phyloP scores from a whole-genome alignment of 2,113 vertebrate genomes.

The Mesoclemmys tuberculata region DNA sequence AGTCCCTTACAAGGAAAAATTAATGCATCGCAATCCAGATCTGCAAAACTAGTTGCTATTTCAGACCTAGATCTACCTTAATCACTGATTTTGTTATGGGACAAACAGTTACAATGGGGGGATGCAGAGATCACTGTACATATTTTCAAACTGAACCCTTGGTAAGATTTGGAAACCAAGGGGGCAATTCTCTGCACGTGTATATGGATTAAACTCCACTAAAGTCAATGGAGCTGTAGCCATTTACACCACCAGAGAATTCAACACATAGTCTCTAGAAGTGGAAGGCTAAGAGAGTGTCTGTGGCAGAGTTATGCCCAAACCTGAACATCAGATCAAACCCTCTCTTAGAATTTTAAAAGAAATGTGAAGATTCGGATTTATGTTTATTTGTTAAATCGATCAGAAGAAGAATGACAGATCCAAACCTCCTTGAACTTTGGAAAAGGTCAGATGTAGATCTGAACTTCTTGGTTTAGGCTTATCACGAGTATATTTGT shows the following conservation, averaged over 20 bases:
- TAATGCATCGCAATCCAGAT: background rate
- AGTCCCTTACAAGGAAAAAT: background rate
- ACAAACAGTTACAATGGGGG: conserved; percentile 2
- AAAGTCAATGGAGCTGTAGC: background rate
- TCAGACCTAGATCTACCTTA: background rate
- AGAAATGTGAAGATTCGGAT: background rate
- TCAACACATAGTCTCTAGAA: background rate
- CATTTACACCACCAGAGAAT: background rate
- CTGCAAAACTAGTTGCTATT: background rate
- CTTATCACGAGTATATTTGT: background rate
- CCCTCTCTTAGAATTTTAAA: background rate
- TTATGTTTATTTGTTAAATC: background rate
- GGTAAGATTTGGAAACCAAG: background rate
- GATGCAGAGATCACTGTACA: background rate
- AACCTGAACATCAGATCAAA: background rate
- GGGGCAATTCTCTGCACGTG: background rate
- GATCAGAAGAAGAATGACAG: background rate
- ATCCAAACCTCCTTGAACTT: background rate
- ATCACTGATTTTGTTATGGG: background rate
- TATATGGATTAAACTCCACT: background rate
- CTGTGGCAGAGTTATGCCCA: background rate
- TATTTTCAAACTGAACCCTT: background rate
- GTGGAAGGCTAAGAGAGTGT: background rate
- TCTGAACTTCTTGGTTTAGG: background rate
- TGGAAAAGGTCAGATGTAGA: background rate